Evolutionary conservation across 2,888 invertebrate species (phyloP), one percentile per base, ranked within the genome.

Genomic region (Hirtodrosophila trivittata): DNA sequence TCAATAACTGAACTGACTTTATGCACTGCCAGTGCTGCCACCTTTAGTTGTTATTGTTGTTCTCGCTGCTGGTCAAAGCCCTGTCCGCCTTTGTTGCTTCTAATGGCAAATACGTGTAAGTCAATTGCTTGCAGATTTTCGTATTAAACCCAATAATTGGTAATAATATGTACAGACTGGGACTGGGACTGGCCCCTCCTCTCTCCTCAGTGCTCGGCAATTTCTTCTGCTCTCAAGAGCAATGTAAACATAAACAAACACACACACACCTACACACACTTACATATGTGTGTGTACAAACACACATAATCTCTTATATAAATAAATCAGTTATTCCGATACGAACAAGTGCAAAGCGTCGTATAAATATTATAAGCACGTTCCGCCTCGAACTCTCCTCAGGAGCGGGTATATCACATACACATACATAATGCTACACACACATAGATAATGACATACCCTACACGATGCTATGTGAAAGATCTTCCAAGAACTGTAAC

Each of bases 21-120:
- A n/a, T n/a, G n/a, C n/a, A n/a, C n/a, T 21, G 18, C 18, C 18
- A 21, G 18, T 21, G 7, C 21, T 18, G 16, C 18, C 35, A 12
- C 3, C 7, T 3, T 32, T 14, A 12, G 2, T 7, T 35, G 9
- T 35, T 12, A 9, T 32, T 32, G n/a, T 16, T 42, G 25, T 35
- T 37, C 12, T 16, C 25, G 30, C 43, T 12, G 10, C 30, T 33
- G 4, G 4, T 6, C 25, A 3, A 25, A 6, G 9, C 28, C 9
- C 9, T 28, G 28, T 28, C 28, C 5, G n/a, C 28, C 1, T 12
- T 12, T 39, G 18, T n/a, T 26, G 12, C 25, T 21, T 13, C 51
- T 67, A 71, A 71, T 71, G 55, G 71, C 50, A 63, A 71, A 67
- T 58, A 10, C 68, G 30, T 71, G 73, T 62, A 63, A 62, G 57